Base-by-base conservation (phyloP, 2,113 vertebrate species). In the Condylura cristata region DNA sequence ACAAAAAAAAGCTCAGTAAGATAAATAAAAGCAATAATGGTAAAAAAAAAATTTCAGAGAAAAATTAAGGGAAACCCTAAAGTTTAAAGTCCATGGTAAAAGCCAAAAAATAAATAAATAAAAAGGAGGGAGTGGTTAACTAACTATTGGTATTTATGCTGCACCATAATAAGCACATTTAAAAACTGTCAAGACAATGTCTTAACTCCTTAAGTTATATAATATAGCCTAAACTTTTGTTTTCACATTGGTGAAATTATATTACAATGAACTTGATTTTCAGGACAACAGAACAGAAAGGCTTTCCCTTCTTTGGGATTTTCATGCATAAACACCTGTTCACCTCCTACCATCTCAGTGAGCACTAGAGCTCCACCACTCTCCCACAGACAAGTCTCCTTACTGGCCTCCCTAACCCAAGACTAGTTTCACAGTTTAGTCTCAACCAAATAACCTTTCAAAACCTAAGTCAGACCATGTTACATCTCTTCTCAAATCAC, bases 201-300 rank as follows among this genome's bases (percentile, higher is more conserved):
- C 56, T 78, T 83, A 95, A 68, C 66, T 76, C 37, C 63, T 90
- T 63, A 65, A 90, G 71, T 85, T 56, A 81, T 17, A 68, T 56
- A 79, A 48, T 9, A 74, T 2, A 56, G 28, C 26, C 34, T 51
- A 82, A 86, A 24, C 7, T 44, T 63, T 66, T 92, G n/a, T 56
- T 56, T 56, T 56, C 53, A 56, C 53, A 56, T 51, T 2, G 16
- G 20, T 56, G 18, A 56, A 56, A 22, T 74, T 83, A 44, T 86
- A 66, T 87, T 32, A 82, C 53, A 95, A 63, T 72, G 66, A 87
- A 80, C 58, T 68, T 75, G 65, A 84, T 70, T 61, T 26, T 92
- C 53, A 66, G n/a, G 41, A 68, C n/a, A 65, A 46, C 1, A 65
- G 46, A 89, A 88, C 22, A 92, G 53, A 79, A 95, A 86, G 28